Base-by-base conservation (phyloP, 1,140 invertebrate species). In the Eurytemora carolleeae region DNA sequence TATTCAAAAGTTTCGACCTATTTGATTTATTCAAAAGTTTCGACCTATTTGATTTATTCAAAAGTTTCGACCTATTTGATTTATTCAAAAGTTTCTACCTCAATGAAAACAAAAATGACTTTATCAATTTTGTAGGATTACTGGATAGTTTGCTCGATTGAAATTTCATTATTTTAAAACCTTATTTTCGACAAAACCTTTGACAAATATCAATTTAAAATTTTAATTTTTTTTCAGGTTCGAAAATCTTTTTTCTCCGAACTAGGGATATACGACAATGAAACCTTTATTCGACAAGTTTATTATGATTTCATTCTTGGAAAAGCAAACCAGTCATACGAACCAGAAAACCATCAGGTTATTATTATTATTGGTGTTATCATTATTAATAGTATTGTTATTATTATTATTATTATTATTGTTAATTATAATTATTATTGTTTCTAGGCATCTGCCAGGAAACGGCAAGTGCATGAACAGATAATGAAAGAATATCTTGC, bases 251-350 rank as follows among this genome's bases (percentile, higher is more conserved):
- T 57, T 26, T 62, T 57, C 52, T 22, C 57, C 19, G 60, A 62
- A 24, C 25, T 62, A 20, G 60, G 60, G 7, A 62, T 62, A 12
- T 62, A 62, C 24, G 60, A 62, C 55, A 62, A 62, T 25, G 60
- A 62, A 25, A 62, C 60, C 12, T 62, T 62, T 22, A 62, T 62
- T n/a, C 60, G 60, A 18, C 60, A 62, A 57, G 54, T 62, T 17
- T 62, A 62, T 20, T 58, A 19, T 18, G 60, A 62, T 25, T 62
- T 58, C 55, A 62, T 62, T 20, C 52, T 58, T 19, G 60, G 60
- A 18, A 62, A 62, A 57, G 18, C 60, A 16, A 54, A 61, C 44
- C 17, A 25, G 20, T 7, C 24, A 17, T 24, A 59, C 58, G 18
- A 20, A 7, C 7, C n/a, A 44, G 31, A 44, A 44, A 44, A 44